Conservation (phyloP, 1,140 invertebrate species). For the Diabrotica virgifera region DNA sequence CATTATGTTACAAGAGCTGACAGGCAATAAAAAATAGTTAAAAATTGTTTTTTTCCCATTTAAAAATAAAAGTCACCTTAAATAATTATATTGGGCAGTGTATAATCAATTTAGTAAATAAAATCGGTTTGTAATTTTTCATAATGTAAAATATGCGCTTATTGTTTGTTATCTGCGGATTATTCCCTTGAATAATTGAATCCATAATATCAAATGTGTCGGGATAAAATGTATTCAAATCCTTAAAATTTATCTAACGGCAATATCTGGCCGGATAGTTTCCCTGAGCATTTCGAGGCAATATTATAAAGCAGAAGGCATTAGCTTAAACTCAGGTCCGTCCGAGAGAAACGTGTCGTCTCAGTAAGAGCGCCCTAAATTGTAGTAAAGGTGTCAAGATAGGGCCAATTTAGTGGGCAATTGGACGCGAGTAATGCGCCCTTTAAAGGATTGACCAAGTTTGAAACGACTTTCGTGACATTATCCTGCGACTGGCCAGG, state of each 20-base stretch:
- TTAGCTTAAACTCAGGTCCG: conserved; percentile 22
- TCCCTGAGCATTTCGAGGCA: conserved; percentile 1
- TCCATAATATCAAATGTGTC: background rate
- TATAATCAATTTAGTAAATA: no score
- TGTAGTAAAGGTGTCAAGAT: conserved; percentile 49
- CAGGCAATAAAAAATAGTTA: no score
- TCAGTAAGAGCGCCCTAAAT: conserved; percentile 35
- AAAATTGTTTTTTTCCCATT: no score
- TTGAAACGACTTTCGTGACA: conserved; percentile 42
- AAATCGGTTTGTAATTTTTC: no score
- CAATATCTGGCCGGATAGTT: conserved; percentile 10
- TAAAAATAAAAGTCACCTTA: no score
- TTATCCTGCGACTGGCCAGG: conserved; percentile 45
- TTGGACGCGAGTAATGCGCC: conserved; percentile 48
- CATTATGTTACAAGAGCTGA: no score
- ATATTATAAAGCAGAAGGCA: conserved; percentile 21
- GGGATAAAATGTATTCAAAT: conserved; percentile 7
- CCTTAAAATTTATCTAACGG: conserved; percentile 11
- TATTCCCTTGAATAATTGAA: no score
- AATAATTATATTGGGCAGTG: no score
- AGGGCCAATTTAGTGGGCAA: conserved; percentile 49
- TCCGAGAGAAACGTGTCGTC: conserved; percentile 19
- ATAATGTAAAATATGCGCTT: no score
- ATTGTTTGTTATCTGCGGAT: no score
- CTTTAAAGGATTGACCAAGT: conserved; percentile 47